phyloP scores from a whole-genome alignment of 1,140 invertebrate species.

The Diabrotica undecimpunctata region DNA sequence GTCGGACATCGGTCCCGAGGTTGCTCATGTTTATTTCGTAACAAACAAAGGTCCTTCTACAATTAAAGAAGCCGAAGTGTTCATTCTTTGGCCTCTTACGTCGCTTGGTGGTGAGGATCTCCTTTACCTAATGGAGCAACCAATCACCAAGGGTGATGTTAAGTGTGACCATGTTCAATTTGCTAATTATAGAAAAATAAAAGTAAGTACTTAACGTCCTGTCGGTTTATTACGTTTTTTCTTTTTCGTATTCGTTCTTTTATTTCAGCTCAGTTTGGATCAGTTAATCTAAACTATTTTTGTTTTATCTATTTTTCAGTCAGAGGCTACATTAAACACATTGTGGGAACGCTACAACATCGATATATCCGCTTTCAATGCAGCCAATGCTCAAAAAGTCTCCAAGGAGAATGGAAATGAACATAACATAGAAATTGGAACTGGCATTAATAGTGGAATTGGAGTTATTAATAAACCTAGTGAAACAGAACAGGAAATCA shows the following conservation, averaged over 20 bases:
- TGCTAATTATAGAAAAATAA: background rate
- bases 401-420: background rate
- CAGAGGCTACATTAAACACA: slow-evolving; percentile 3
- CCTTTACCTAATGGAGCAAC: slow-evolving; percentile 83
- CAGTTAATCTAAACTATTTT: too few relatives aligned
- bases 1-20: slow-evolving; percentile 75
- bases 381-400: background rate
- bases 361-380: slow-evolving; percentile 21
- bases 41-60: slow-evolving; percentile 79
- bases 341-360: slow-evolving; percentile 35
- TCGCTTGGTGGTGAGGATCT: slow-evolving; percentile 71
- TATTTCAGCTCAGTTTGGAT: too few relatives aligned
- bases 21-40: slow-evolving; percentile 82
- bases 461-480: slow-evolving; percentile 8
- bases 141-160: slow-evolving; percentile 68
- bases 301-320: too few relatives aligned
- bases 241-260: too few relatives aligned
- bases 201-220: background rate
- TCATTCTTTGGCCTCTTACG: slow-evolving; percentile 79
- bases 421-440: slow-evolving; percentile 7
- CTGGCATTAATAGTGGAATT: slow-evolving; percentile 6
- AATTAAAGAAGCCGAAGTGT: slow-evolving; percentile 72
- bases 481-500: slow-evolving; percentile 28
- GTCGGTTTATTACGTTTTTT: too few relatives aligned
- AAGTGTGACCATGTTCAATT: slow-evolving; percentile 56